phyloP scores from a whole-genome alignment of 2,888 invertebrate genomes.

The Cephus rjabovi region DNA sequence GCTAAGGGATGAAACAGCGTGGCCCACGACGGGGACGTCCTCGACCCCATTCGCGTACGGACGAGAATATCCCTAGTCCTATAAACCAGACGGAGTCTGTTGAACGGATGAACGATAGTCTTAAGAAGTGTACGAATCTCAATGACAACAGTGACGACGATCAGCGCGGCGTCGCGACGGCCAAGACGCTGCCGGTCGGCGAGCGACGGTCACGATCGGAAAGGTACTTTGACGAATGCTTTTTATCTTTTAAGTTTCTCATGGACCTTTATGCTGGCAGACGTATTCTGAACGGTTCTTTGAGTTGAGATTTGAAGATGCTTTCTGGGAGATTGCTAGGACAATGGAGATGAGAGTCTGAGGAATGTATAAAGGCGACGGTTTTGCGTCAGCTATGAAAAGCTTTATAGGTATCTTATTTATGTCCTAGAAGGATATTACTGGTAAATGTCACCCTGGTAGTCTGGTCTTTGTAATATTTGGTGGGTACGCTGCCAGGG shows the following conservation, averaged over 20 bases:
- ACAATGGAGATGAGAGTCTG: background rate
- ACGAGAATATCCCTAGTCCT: slow-evolving; percentile 46
- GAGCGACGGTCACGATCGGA: slow-evolving; percentile 57
- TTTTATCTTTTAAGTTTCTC: slow-evolving; percentile 2
- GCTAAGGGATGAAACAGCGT: slow-evolving; percentile 37
- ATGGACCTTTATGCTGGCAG: background rate
- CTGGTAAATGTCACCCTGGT: background rate
- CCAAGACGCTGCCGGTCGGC: slow-evolving; percentile 28
- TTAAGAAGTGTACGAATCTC: slow-evolving; percentile 36
- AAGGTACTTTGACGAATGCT: slow-evolving; percentile 47
- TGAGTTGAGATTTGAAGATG: background rate
- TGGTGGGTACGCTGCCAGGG: background rate
- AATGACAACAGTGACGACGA: slow-evolving; percentile 25
- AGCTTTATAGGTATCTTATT: background rate
- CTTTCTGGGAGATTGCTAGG: background rate
- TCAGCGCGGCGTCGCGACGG: slow-evolving; percentile 25
- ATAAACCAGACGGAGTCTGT: slow-evolving; percentile 42
- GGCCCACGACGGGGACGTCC: slow-evolving; percentile 47
- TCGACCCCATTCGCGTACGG: slow-evolving; percentile 50
- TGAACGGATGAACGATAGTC: slow-evolving; percentile 45
- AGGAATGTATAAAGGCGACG: slow-evolving; percentile 22
- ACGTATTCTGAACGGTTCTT: background rate
- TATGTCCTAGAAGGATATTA: background rate
- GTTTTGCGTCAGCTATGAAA: slow-evolving; percentile 14
- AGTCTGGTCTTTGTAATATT: background rate